phyloP scores from a whole-genome alignment of 2,888 invertebrate species.

The Stenodera caucasica region DNA sequence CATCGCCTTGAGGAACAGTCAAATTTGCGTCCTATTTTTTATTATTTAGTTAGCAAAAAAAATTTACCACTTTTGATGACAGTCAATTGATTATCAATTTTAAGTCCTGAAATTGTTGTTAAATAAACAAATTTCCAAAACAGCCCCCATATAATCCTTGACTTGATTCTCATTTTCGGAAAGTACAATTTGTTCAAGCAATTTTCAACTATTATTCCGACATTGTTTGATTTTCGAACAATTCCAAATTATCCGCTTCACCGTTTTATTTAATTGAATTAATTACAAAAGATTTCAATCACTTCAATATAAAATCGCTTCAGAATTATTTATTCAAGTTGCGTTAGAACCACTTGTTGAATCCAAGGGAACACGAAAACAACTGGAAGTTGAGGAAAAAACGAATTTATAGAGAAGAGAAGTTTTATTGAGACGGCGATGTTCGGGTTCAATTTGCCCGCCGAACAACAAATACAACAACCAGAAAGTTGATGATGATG shows the following conservation, averaged over 20 bases:
- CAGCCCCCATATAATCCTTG: background rate
- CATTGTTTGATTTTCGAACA: constrained; percentile 4
- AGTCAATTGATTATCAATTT: constrained; percentile 55
- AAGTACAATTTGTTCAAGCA: no score
- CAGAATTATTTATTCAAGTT: background rate
- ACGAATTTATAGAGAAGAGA: background rate
- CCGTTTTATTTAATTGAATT: constrained; percentile 19
- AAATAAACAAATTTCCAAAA: background rate
- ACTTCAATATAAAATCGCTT: background rate
- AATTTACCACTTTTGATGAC: constrained; percentile 54
- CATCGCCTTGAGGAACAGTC: background rate
- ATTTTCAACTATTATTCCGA: background rate
- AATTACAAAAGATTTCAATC: constrained; percentile 5
- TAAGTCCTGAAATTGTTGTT: constrained; percentile 33
- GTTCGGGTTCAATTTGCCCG: background rate
- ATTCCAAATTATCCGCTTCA: constrained; percentile 17
- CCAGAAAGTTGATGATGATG: background rate
- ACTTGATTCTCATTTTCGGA: background rate
- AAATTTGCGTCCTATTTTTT: no score
- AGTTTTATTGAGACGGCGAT: no score
- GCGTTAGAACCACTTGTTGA: background rate
- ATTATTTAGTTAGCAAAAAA: constrained; percentile 14
- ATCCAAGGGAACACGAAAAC: background rate
- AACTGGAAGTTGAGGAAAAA: background rate
- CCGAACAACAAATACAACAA: background rate